Percentiles rank a stretch among this genome's conserved stretches.
phyloP scores from a whole-genome alignment of 2,888 invertebrate genomes.

The Elysia crispata region DNA sequence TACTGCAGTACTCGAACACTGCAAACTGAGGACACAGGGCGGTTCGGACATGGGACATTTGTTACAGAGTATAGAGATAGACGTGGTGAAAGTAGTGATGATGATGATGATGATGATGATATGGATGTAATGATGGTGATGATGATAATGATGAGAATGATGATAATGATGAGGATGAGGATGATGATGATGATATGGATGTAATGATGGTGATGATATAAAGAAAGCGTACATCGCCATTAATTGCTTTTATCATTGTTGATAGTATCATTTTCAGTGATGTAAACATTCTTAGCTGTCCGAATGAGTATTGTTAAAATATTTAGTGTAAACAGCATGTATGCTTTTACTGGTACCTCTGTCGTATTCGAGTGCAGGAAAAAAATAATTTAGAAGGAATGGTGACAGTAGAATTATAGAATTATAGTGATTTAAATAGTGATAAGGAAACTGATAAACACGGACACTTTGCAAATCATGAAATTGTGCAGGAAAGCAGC shows the following conservation, averaged over 20 bases:
- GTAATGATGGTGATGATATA: not conserved
- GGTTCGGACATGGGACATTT: too few species aligned
- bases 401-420: too few species aligned
- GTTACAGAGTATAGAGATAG: too few species aligned
- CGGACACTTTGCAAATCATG: too few species aligned
- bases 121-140: not conserved
- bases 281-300: too few species aligned
- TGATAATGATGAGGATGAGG: not conserved
- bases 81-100: not conserved
- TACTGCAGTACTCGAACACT: conserved; percentile 24
- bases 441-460: too few species aligned
- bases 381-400: too few species aligned
- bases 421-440: too few species aligned
- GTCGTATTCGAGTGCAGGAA: too few species aligned
- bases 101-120: conserved; percentile 6
- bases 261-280: not conserved
- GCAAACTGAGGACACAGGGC: conserved; percentile 25
- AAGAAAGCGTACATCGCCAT: not conserved
- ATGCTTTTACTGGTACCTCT: too few species aligned
- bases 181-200: not conserved
- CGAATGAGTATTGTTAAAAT: too few species aligned
- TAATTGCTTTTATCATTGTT: not conserved
- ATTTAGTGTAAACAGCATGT: too few species aligned
- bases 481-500: not conserved
- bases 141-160: not conserved